phyloP scores from a whole-genome alignment of 2,888 invertebrate genomes.

The Dendrolimus houi region DNA sequence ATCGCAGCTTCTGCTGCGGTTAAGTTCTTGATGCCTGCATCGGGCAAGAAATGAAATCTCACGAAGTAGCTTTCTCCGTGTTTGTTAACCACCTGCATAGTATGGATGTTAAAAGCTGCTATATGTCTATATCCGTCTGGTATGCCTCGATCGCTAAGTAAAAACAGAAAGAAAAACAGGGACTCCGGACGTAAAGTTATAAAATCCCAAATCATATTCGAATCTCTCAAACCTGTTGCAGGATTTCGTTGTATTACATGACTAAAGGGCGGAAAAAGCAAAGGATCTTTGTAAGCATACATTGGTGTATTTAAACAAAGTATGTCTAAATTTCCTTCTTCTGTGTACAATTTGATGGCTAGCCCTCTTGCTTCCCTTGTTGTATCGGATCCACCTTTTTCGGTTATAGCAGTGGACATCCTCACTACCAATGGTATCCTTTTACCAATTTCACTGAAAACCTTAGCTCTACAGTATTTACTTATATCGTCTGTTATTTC shows the following conservation, averaged over 20 bases:
- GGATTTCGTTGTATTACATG: slow-evolving; percentile 96
- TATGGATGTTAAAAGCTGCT: slow-evolving; percentile 95
- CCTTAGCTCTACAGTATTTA: slow-evolving; percentile 83
- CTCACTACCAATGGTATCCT: slow-evolving; percentile 84
- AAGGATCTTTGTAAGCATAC: slow-evolving; percentile 91
- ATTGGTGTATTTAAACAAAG: slow-evolving; percentile 93
- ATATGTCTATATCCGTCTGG: slow-evolving; percentile 93
- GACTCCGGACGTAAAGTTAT: slow-evolving; percentile 88
- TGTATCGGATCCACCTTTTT: slow-evolving; percentile 90
- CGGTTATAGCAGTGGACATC: slow-evolving; percentile 88
- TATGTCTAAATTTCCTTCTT: slow-evolving; percentile 92
- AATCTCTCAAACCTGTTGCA: slow-evolving; percentile 87
- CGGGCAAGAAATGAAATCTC: slow-evolving; percentile 92
- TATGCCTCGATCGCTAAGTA: slow-evolving; percentile 91
- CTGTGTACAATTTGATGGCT: slow-evolving; percentile 92
- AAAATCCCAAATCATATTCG: slow-evolving; percentile 96
- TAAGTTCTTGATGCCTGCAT: slow-evolving; percentile 89
- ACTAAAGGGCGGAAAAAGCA: slow-evolving; percentile 91
- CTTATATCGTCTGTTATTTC: slow-evolving; percentile 89
- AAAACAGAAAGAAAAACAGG: slow-evolving; percentile 86
- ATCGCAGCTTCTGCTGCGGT: slow-evolving; percentile 78
- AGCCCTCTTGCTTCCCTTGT: slow-evolving; percentile 92
- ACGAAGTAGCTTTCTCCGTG: slow-evolving; percentile 82
- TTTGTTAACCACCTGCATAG: slow-evolving; percentile 89
- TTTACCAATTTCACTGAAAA: slow-evolving; percentile 84